These are phyloP conservation scores for Tetrapedia diversipes DNA, from an alignment of 2,888 invertebrate species.

Conservation along the genomic window DNA sequence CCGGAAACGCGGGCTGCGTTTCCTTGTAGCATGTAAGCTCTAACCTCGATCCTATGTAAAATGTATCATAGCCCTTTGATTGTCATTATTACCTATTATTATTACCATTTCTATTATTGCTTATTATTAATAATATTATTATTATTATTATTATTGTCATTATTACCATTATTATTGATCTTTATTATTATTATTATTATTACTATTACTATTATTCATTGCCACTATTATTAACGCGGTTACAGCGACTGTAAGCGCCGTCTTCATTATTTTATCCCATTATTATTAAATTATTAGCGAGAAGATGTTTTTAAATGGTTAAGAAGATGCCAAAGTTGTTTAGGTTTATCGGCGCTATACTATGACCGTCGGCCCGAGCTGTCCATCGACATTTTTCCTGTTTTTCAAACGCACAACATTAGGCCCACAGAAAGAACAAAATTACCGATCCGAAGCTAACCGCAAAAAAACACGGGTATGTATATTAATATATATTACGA, in stretches of 20 bases:
- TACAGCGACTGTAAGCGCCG: conserved; percentile 68
- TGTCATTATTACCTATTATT: conserved; percentile 69
- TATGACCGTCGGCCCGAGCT: conserved; percentile 45
- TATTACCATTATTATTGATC: conserved; percentile 53
- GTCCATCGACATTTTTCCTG: conserved; percentile 36
- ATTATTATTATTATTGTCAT: conserved; percentile 67
- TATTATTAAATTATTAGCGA: conserved; percentile 73
- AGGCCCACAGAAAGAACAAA: too few relatives aligned
- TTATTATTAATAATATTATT: conserved; percentile 60
- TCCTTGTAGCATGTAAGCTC: conserved; percentile 69
- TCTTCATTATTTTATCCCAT: conserved; percentile 74
- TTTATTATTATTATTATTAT: conserved; percentile 63
- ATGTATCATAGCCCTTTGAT: conserved; percentile 77
- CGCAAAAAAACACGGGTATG: background rate
- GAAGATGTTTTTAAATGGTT: conserved; percentile 75
- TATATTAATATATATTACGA: too few relatives aligned
- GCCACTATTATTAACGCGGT: conserved; percentile 68
- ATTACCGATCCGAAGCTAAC: background rate
- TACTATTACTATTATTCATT: conserved; percentile 68
- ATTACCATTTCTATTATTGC: conserved; percentile 70
- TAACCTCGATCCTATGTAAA: conserved; percentile 78
- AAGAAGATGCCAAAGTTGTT: conserved; percentile 83
- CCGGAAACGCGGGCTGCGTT: conserved; percentile 58
- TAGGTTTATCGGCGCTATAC: conserved; percentile 78
- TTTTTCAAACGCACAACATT: too few relatives aligned